phyloP scores from a whole-genome alignment of 2,888 invertebrate genomes.

The Cinara cedri region DNA sequence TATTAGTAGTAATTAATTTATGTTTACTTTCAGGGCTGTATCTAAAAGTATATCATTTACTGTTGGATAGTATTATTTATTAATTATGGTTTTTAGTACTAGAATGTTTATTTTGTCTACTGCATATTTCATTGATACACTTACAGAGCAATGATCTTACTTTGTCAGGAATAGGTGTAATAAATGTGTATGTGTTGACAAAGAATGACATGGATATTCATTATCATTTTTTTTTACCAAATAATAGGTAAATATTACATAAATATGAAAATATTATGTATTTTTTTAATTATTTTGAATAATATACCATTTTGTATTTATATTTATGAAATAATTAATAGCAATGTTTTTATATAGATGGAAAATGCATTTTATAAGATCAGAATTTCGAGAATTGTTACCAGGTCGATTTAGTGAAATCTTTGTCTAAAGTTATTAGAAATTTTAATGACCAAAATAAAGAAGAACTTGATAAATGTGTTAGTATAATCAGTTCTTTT shows the following conservation, averaged over 20 bases:
- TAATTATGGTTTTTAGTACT: conserved; percentile 80
- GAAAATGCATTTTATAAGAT: conserved; percentile 81
- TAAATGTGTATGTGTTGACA: conserved; percentile 90
- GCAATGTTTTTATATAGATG: conserved; percentile 66
- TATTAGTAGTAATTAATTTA: conserved; percentile 39
- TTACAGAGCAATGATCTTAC: conserved; percentile 65
- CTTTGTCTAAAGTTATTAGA: conserved; percentile 67
- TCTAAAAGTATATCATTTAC: conserved; percentile 88
- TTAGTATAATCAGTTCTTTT: conserved; percentile 61
- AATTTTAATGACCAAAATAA: conserved; percentile 88
- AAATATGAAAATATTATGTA: too few species aligned
- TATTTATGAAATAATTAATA: background rate
- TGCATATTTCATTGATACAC: conserved; percentile 86
- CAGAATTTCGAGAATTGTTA: conserved; percentile 82
- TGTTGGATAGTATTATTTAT: conserved; percentile 81
- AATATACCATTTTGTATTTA: too few species aligned
- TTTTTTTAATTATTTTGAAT: background rate
- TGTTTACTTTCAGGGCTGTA: conserved; percentile 72
- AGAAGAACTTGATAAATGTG: conserved; percentile 78
- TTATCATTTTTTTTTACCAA: conserved; percentile 92
- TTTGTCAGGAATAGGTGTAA: conserved; percentile 65
- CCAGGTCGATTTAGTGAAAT: conserved; percentile 83
- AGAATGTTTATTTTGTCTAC: conserved; percentile 89
- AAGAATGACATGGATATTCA: conserved; percentile 97
- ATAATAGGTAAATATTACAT: conserved; percentile 66